These are phyloP conservation scores for Dynastes grantii DNA, from an alignment of 2,888 invertebrate genomes.

Conservation along the genomic window DNA sequence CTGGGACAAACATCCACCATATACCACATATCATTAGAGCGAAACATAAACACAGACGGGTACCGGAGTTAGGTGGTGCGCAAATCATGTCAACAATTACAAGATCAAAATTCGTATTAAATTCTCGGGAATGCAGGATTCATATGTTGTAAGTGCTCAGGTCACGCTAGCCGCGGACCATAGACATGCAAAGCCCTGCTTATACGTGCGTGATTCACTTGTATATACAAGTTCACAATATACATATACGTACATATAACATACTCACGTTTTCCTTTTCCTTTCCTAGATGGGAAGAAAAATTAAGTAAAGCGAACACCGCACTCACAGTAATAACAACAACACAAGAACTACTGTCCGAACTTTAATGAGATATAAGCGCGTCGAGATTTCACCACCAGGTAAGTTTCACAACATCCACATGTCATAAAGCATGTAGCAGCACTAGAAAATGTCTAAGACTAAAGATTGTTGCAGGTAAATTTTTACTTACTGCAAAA, in stretches of 20 bases:
- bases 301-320: conserved; percentile 25
- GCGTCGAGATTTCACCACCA: conserved; percentile 9
- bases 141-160: conserved; percentile 63
- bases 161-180: conserved; percentile 46
- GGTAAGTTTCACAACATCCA: conserved; percentile 20
- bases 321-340: conserved; percentile 4
- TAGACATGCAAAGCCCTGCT: conserved; percentile 53
- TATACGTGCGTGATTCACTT: conserved; percentile 43
- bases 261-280: conserved; percentile 31
- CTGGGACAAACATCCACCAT: not conserved
- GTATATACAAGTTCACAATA: not conserved
- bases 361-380: conserved; percentile 15
- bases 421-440: conserved; percentile 30
- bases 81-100: conserved; percentile 66
- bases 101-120: conserved; percentile 65
- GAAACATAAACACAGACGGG: conserved; percentile 48
- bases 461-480: conserved; percentile 47
- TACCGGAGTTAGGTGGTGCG: conserved; percentile 34
- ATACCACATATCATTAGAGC: conserved; percentile 19
- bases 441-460: conserved; percentile 9
- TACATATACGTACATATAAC: conserved; percentile 24
- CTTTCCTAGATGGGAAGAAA: conserved; percentile 12
- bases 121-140: conserved; percentile 62
- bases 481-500: conserved; percentile 49
- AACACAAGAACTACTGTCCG: not conserved